These are phyloP conservation scores for Pterocles burchelli DNA, from an alignment of 2,113 vertebrate species.

Conservation along the genomic window DNA sequence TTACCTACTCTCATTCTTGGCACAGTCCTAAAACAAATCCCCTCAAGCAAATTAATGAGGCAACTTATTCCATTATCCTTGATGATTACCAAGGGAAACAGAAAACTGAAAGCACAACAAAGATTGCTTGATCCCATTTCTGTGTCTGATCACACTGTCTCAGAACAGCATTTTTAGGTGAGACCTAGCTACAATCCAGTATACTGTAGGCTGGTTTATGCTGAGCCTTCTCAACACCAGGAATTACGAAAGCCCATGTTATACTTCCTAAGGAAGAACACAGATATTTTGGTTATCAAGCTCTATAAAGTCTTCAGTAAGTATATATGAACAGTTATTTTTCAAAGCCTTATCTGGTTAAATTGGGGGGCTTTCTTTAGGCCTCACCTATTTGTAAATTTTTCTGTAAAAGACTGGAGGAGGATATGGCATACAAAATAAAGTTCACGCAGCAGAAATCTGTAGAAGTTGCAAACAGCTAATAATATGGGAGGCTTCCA, in stretches of 20 bases:
- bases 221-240: not conserved
- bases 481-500: not conserved
- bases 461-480: not conserved
- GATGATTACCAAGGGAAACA: not conserved
- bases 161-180: not conserved
- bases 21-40: not conserved
- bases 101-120: not conserved
- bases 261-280: not conserved
- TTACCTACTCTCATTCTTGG: not conserved
- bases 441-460: not conserved
- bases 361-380: not conserved
- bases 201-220: not conserved
- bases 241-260: not conserved
- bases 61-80: not conserved
- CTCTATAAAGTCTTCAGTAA: not conserved
- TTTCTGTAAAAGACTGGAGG: not conserved
- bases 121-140: not conserved
- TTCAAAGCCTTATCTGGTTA: not conserved
- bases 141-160: not conserved
- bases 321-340: not conserved
- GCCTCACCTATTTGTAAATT: not conserved
- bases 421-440: not conserved
- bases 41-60: not conserved
- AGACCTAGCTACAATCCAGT: not conserved
- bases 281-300: not conserved